Conservation (phyloP, 2,113 vertebrate species). For the Todiramphus saurophagus region DNA sequence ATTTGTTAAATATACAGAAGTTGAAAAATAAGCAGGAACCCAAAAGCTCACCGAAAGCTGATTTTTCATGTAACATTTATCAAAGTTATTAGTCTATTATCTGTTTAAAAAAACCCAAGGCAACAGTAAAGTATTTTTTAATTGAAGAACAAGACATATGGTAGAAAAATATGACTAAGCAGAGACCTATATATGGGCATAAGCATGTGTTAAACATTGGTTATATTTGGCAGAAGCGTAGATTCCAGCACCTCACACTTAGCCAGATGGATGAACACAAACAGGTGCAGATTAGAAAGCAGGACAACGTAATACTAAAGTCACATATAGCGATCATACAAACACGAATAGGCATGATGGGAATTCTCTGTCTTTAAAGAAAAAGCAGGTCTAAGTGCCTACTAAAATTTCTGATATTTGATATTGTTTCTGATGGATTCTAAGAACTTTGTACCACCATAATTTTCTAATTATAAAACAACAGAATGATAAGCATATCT, state of each 20-base stretch:
- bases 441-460: background rate
- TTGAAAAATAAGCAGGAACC: background rate
- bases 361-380: background rate
- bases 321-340: background rate
- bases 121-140: background rate
- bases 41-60: background rate
- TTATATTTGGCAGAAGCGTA: background rate
- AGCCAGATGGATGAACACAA: background rate
- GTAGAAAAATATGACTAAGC: slow-evolving; percentile 36
- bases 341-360: background rate
- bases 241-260: background rate
- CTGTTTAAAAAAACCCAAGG: background rate
- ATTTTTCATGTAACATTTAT: background rate
- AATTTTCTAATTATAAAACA: background rate
- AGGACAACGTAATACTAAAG: background rate
- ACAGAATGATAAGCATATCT: background rate
- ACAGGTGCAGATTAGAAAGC: background rate
- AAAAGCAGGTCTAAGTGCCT: background rate
- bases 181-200: background rate
- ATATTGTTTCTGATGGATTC: background rate
- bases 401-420: background rate
- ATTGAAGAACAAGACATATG: background rate
- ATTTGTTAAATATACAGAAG: background rate
- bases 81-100: background rate
- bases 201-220: background rate